Evolutionary conservation across 2,797 vertebrate species (phyloP).

Genomic region (Hemibagrus guttatus): DNA sequence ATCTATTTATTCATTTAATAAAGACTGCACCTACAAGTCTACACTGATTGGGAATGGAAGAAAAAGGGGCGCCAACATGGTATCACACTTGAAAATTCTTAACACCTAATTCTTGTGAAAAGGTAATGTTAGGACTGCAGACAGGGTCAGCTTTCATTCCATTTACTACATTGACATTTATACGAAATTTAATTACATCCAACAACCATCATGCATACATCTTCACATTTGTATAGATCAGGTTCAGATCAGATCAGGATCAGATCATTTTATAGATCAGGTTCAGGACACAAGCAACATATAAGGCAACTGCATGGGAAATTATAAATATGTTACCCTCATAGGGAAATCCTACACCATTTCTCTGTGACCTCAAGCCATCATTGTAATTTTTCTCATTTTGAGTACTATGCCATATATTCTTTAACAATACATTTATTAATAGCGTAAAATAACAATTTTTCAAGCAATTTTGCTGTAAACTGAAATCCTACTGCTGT

Average conservation of each 20-base stretch:
- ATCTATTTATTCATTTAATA: not conserved
- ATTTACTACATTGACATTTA: not conserved
- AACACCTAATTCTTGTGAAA: not conserved
- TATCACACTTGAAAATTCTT: not conserved
- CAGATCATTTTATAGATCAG: not conserved
- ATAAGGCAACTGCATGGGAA: not conserved
- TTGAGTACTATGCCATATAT: not conserved
- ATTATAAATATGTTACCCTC: not conserved
- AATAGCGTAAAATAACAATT: not conserved
- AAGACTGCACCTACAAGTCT: not conserved
- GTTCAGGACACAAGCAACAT: not conserved
- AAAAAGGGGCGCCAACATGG: not conserved
- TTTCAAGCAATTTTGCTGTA: not conserved
- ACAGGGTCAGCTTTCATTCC: not conserved
- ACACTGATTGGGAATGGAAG: not conserved
- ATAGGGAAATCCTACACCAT: not conserved
- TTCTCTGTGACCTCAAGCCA: not conserved
- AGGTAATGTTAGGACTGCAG: not conserved
- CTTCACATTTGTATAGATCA: not conserved
- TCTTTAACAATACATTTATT: not conserved
- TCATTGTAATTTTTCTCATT: conserved; percentile 2
- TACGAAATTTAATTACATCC: not conserved
- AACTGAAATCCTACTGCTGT: too few relatives aligned
- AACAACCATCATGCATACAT: not conserved
- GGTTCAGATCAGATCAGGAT: too few relatives aligned